These are phyloP conservation scores for Drosophila pandora DNA, from an alignment of 1,140 invertebrate genomes.

Conservation along the genomic window DNA sequence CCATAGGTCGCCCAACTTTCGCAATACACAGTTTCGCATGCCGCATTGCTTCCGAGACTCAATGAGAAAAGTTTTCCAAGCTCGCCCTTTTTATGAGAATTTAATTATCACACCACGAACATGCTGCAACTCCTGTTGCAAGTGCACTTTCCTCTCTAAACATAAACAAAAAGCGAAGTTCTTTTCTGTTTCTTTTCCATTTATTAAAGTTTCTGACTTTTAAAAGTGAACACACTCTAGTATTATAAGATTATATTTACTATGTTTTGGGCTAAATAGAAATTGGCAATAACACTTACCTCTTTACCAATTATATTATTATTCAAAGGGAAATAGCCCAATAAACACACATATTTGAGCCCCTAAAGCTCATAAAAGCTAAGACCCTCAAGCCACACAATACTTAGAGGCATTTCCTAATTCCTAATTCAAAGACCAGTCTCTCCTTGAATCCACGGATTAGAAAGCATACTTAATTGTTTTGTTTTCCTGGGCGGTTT, in stretches of 20 bases:
- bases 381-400: background rate
- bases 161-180: background rate
- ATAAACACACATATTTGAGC: background rate
- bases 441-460: slow-evolving; percentile 19
- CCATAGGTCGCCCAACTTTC: slow-evolving; percentile 7
- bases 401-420: background rate
- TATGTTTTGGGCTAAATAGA: too few relatives aligned
- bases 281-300: too few relatives aligned
- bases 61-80: slow-evolving; percentile 23
- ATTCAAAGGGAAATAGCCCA: too few relatives aligned
- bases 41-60: slow-evolving; percentile 27
- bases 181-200: background rate
- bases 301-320: too few relatives aligned
- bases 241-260: too few relatives aligned
- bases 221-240: too few relatives aligned
- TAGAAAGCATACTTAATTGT: slow-evolving; percentile 46
- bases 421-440: slow-evolving; percentile 5
- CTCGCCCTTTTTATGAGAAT: slow-evolving; percentile 23
- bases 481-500: slow-evolving; percentile 45
- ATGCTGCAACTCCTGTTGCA: background rate
- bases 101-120: slow-evolving; percentile 30
- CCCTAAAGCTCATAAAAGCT: background rate
- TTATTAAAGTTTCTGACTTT: background rate
- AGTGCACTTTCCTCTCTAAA: slow-evolving; percentile 7
- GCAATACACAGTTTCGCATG: background rate